phyloP scores from a whole-genome alignment of 2,888 invertebrate species.

The Lithophane socia region DNA sequence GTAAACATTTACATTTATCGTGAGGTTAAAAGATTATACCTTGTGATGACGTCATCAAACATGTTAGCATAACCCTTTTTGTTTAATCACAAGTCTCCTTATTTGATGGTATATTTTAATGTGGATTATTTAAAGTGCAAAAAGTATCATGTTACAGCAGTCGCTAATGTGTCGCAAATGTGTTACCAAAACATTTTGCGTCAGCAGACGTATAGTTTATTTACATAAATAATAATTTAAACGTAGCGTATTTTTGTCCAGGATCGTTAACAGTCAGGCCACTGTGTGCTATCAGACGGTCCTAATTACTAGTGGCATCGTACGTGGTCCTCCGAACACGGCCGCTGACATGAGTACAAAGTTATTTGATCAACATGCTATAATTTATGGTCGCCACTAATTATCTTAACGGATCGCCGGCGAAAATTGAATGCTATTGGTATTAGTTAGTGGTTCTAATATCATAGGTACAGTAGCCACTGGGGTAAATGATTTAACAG shows the following conservation, averaged over 20 bases:
- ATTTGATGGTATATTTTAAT: background rate
- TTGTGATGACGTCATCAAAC: conserved; percentile 4
- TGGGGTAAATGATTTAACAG: background rate
- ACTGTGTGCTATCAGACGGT: conserved; percentile 47
- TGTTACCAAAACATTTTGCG: background rate
- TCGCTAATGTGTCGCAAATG: too few relatives aligned
- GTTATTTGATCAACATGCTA: conserved; percentile 62
- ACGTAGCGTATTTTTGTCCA: conserved; percentile 20
- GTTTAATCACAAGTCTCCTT: background rate
- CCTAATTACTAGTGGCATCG: conserved; percentile 56
- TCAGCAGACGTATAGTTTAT: background rate
- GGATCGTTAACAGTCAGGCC: background rate
- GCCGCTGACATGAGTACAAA: conserved; percentile 54
- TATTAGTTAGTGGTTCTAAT: conserved; percentile 15
- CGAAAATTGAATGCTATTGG: conserved; percentile 45
- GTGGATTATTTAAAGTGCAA: background rate
- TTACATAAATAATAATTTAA: background rate
- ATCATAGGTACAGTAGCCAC: background rate
- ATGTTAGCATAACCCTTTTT: background rate
- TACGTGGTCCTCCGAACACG: conserved; percentile 41
- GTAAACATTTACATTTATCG: conserved; percentile 55
- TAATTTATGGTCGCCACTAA: conserved; percentile 58
- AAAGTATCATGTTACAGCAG: background rate
- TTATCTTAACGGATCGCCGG: conserved; percentile 47
- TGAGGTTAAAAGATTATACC: background rate